These are phyloP conservation scores for Aporophyla nigra DNA, from an alignment of 2,888 invertebrate genomes.

Conservation along the genomic window DNA sequence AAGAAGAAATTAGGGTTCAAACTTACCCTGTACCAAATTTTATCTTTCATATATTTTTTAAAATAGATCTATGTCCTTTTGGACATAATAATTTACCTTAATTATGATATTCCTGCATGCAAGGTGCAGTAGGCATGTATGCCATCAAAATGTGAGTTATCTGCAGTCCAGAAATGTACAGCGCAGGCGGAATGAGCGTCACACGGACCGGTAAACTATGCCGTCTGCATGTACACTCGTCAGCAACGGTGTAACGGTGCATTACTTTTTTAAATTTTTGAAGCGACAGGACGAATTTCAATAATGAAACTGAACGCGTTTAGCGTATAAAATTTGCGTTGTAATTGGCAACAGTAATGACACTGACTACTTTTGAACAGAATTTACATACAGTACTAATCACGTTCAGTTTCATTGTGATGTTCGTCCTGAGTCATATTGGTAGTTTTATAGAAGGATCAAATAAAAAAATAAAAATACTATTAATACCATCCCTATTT, in stretches of 20 bases:
- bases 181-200: conserved; percentile 13
- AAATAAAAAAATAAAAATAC: background rate
- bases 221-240: conserved; percentile 35
- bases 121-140: background rate
- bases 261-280: background rate
- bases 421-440: background rate
- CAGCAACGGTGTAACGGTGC: background rate
- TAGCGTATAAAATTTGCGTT: background rate
- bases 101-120: conserved; percentile 4
- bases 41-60: too few relatives aligned
- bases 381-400: background rate
- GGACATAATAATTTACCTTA: background rate
- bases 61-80: too few relatives aligned
- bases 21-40: too few relatives aligned
- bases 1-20: too few relatives aligned
- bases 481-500: too few relatives aligned
- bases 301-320: background rate
- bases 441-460: background rate
- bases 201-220: conserved; percentile 14
- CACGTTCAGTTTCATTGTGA: background rate
- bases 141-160: conserved; percentile 8
- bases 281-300: background rate
- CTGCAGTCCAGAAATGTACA: conserved; percentile 40
- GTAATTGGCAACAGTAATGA: background rate
- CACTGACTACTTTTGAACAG: background rate